Evolutionary conservation across 2,888 invertebrate genomes (phyloP), one percentile per base, ranked within the genome.

Genomic region (Zelleria hepariella): DNA sequence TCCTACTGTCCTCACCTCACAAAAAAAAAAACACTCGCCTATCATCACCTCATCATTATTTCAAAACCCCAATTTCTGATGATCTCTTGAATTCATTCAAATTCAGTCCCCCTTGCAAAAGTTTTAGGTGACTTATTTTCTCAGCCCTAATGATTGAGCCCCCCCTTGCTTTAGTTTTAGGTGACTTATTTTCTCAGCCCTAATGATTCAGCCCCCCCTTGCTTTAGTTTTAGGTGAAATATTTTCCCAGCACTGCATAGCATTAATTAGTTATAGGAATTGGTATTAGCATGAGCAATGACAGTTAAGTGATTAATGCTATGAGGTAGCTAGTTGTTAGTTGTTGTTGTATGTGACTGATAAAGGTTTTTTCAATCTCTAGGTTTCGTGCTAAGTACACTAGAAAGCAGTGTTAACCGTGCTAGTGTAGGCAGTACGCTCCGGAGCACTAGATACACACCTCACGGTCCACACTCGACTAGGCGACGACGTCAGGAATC

Each of bases 361-460:
- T 81, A 73, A 75, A 82, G 27, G 76, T 72, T 85, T 86, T 88
- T 88, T 88, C 80, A 88, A 88, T 88, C 88, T 88, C 88, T 88
- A 88, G 88, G 88, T 87, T 87, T 84, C 88, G 88, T 87, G 88
- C 86, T 88, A 88, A 86, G 86, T 86, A 86, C 86, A 88, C 87
- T 87, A 88, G 87, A 86, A 85, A 82, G 87, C 87, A 84, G 86
- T 78, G 78, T 85, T 78, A 74, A 79, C 76, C 80, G 78, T 75
- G 86, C 87, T 88, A 87, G 88, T 87, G 88, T 88, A 88, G 88
- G 88, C 87, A 86, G 86, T 86, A 82, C 86, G 86, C 88, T 87
- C 86, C 84, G 87, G 87, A 87, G 88, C 85, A 80, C 86, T 88
- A 86, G 86, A 78, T 86, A 83, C 86, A 78, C 80, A 77, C 82